phyloP scores from a whole-genome alignment of 2,888 invertebrate species.

The Rosalia funebris region DNA sequence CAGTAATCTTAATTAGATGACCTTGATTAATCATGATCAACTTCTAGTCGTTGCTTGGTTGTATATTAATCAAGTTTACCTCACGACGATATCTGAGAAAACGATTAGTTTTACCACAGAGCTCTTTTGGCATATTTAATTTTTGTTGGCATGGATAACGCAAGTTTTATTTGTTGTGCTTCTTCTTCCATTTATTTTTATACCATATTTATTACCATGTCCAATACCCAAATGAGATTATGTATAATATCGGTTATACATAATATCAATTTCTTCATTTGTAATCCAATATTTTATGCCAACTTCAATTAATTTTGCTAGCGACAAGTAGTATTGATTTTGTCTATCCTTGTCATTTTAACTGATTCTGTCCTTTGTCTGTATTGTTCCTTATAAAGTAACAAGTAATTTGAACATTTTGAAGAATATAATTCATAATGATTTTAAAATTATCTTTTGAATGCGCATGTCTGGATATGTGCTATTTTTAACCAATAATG shows the following conservation, averaged over 20 bases:
- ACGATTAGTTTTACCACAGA: constrained; percentile 36
- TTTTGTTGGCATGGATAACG: constrained; percentile 19
- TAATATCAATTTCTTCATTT: not conserved
- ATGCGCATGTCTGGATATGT: too few relatives aligned
- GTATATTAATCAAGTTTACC: not conserved
- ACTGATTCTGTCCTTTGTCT: too few relatives aligned
- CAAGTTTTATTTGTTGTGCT: constrained; percentile 28
- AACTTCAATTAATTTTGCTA: too few relatives aligned
- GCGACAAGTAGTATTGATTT: too few relatives aligned
- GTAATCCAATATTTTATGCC: not conserved
- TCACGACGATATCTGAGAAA: constrained; percentile 19
- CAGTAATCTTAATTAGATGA: too few relatives aligned
- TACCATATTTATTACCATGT: not conserved
- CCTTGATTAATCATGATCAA: constrained; percentile 37
- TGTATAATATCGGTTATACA: not conserved
- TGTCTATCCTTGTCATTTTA: too few relatives aligned
- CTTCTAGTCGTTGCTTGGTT: constrained; percentile 39
- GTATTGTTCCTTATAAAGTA: too few relatives aligned
- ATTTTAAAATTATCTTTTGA: too few relatives aligned
- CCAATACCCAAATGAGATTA: not conserved
- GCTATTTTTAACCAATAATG: too few relatives aligned
- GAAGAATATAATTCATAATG: too few relatives aligned
- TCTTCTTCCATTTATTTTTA: not conserved
- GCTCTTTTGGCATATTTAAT: constrained; percentile 15
- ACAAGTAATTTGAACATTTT: too few relatives aligned